Evolutionary conservation across 1,140 invertebrate genomes (phyloP).

Genomic region (Zophobas atratus): DNA sequence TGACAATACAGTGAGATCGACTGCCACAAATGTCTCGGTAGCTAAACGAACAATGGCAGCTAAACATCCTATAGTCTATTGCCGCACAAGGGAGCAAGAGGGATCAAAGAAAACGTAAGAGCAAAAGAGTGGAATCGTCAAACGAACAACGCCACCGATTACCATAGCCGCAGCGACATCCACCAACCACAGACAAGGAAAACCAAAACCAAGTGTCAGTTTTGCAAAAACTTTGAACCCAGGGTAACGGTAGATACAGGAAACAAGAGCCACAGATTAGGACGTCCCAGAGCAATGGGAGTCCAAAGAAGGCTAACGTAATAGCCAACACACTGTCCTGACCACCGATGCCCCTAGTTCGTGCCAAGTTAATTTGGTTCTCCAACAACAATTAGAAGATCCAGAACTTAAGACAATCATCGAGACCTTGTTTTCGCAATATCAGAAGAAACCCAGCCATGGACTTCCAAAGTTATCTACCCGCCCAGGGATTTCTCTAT

Average conservation of each 20-base stretch:
- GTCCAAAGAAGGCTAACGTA: constrained; percentile 60
- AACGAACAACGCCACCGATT: no score
- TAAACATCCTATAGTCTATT: background rate
- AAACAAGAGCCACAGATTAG: no score
- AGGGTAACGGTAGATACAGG: no score
- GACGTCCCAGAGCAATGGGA: no score
- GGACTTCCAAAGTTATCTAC: constrained; percentile 41
- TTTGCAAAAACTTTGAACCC: no score
- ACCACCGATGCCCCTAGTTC: constrained; percentile 21
- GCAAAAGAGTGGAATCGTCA: background rate
- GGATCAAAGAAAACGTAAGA: background rate
- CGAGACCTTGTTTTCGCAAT: background rate
- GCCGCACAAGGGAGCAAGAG: background rate
- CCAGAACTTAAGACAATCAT: constrained; percentile 36
- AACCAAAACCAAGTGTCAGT: no score
- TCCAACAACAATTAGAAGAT: constrained; percentile 4
- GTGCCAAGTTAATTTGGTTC: background rate
- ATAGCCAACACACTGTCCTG: constrained; percentile 62
- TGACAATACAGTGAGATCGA: background rate
- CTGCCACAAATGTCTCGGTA: background rate
- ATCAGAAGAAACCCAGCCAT: constrained; percentile 3
- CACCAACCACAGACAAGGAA: no score
- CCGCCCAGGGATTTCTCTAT: constrained; percentile 42
- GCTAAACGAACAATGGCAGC: background rate
- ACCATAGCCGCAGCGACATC: no score